Percentiles rank a stretch among this genome's conserved stretches.
Conservation (phyloP, 2,113 vertebrate species). For the Mohoua ochrocephala region DNA sequence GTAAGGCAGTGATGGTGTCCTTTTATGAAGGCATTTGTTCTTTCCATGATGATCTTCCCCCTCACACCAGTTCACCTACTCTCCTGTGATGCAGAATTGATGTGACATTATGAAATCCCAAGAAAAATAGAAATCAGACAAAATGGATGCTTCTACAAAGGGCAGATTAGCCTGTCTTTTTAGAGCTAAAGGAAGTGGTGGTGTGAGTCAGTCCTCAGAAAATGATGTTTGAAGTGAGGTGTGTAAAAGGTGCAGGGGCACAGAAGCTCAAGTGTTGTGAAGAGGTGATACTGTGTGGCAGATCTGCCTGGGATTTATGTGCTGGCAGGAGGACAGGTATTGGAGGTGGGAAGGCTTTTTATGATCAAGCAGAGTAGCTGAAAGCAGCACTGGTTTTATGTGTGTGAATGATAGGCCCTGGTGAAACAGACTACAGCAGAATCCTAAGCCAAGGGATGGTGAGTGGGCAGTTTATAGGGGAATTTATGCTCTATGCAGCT, state of each 20-base stretch:
- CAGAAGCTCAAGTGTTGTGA: not conserved
- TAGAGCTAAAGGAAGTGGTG: not conserved
- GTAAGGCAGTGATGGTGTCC: not conserved
- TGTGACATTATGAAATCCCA: slow-evolving; percentile 2
- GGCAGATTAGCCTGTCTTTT: not conserved
- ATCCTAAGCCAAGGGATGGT: not conserved
- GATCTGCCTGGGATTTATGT: slow-evolving; percentile 1
- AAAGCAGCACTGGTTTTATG: not conserved
- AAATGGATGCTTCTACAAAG: not conserved
- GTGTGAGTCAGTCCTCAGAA: not conserved
- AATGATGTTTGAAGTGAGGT: not conserved
- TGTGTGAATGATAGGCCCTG: not conserved
- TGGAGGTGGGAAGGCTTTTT: slow-evolving; percentile 21
- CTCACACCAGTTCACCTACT: not conserved
- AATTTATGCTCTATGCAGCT: not conserved
- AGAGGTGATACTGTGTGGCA: not conserved
- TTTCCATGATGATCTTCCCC: not conserved
- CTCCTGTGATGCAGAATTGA: not conserved
- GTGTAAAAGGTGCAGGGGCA: not conserved
- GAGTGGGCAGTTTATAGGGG: not conserved
- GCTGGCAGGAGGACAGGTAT: not conserved
- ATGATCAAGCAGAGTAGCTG: slow-evolving; percentile 4
- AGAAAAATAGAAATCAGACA: not conserved
- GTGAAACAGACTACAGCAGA: not conserved
- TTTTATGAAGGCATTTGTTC: not conserved